Base-by-base conservation (phyloP, 2,888 invertebrate species). In the Acleris laterana region DNA sequence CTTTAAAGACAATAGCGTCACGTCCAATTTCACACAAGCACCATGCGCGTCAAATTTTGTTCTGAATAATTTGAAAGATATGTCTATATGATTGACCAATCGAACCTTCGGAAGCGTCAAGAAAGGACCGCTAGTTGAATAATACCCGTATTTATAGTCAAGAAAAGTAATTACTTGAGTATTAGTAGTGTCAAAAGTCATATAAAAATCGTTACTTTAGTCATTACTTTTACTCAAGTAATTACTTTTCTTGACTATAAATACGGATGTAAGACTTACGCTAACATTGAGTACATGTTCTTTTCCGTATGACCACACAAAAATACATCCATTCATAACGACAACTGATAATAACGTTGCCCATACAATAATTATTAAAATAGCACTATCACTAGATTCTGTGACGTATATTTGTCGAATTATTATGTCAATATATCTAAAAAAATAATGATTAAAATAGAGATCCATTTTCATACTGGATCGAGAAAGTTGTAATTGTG, bases 341-440 rank as follows among this genome's bases (percentile, higher is more conserved):
- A 64, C 59, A 42, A 50, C 55, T 38, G 63, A 60, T 64, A 60
- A 60, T 49, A 49, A 55, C 19, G 59, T 64, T 64, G 64, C 42
- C 64, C 16, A 49, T 64, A 64, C 64, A 64, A 55, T 64, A 38
- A 64, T 64, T 60, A 64, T 64, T 64, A 64, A 64, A 64, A 64
- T 64, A 64, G 64, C 64, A 64, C 42, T 64, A 64, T 64, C 49
- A 22, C 64, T 64, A 64, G 42, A 44, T 60, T 63, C 49, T 51
- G 59, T 55, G 55, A 64, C 59, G 64, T 50, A 57, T 64, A 64
- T 53, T 55, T 52, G 63, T 64, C 64, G 53, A 64, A 64, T 60
- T 64, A 64, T 64, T 64, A 64, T 64, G 64, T 64, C 64, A 64
- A 64, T 55, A 60, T 19, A 53, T 55, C 53, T 64, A 64, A 59